Evolutionary conservation across 2,888 invertebrate species (phyloP).

Genomic region (Aspidapion aeneum): DNA sequence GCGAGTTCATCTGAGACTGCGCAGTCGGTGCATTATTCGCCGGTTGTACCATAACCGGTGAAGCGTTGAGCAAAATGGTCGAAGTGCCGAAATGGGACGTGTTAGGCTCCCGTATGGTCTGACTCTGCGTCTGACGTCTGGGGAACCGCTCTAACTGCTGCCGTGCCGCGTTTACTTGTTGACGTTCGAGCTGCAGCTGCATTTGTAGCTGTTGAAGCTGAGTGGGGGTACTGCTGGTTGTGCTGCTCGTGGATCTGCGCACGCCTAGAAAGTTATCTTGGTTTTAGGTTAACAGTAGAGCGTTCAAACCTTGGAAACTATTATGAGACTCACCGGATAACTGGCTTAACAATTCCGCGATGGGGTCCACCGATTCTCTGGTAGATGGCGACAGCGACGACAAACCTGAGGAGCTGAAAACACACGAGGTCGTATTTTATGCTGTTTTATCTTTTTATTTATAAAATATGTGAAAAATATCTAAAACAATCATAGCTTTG

Average conservation of each 20-base stretch:
- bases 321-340: conserved; percentile 61
- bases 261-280: conserved; percentile 53
- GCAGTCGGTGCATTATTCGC: conserved; percentile 39
- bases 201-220: conserved; percentile 93
- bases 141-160: conserved; percentile 89
- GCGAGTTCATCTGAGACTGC: conserved; percentile 37
- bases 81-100: conserved; percentile 37
- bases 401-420: conserved; percentile 72
- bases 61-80: conserved; percentile 43
- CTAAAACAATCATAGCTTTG: too few relatives aligned
- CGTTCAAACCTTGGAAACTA: not conserved
- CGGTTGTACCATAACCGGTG: conserved; percentile 41
- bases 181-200: conserved; percentile 88
- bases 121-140: conserved; percentile 69
- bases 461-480: too few relatives aligned
- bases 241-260: conserved; percentile 61
- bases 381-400: conserved; percentile 84
- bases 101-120: conserved; percentile 36
- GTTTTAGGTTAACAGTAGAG: not conserved
- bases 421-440: too few relatives aligned
- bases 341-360: conserved; percentile 93
- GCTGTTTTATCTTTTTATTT: too few relatives aligned
- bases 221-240: conserved; percentile 61
- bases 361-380: conserved; percentile 93
- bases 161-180: conserved; percentile 81